A percentile compares a stretch with the other conserved stretches of the same genome.
These are phyloP conservation scores for Okapia johnstoni DNA, from an alignment of 2,113 vertebrate species.

Conservation along the genomic window DNA sequence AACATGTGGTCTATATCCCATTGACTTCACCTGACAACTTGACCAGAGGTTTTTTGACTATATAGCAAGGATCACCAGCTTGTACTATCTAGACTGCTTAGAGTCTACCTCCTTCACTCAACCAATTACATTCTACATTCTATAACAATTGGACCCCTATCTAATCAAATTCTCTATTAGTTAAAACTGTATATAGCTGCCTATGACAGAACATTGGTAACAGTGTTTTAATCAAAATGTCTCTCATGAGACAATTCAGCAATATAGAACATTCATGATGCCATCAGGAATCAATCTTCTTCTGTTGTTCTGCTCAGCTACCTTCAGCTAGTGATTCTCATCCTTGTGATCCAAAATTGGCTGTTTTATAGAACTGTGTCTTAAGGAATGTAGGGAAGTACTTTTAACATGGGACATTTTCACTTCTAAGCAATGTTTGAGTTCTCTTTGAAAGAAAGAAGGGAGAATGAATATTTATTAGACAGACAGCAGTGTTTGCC, in stretches of 20 bases:
- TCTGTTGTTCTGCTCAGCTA: background rate
- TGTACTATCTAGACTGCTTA: background rate
- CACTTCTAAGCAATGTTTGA: background rate
- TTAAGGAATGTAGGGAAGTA: background rate
- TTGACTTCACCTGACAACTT: background rate
- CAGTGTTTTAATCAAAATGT: background rate
- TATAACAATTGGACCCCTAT: background rate
- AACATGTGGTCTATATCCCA: background rate
- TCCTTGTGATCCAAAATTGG: background rate
- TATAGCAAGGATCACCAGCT: background rate
- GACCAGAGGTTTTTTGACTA: background rate
- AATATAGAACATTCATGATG: background rate
- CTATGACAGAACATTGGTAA: background rate
- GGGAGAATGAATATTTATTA: background rate
- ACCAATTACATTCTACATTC: background rate
- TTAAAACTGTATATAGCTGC: background rate
- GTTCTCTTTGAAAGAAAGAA: background rate
- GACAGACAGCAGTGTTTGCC: background rate
- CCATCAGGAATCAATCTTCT: background rate
- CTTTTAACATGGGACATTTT: background rate
- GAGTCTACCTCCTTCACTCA: background rate
- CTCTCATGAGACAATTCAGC: background rate
- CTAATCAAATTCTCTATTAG: background rate
- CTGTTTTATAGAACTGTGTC: background rate
- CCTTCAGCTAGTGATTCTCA: background rate